These are phyloP conservation scores for Athene noctua DNA, from an alignment of 2,113 vertebrate species.

Conservation along the genomic window DNA sequence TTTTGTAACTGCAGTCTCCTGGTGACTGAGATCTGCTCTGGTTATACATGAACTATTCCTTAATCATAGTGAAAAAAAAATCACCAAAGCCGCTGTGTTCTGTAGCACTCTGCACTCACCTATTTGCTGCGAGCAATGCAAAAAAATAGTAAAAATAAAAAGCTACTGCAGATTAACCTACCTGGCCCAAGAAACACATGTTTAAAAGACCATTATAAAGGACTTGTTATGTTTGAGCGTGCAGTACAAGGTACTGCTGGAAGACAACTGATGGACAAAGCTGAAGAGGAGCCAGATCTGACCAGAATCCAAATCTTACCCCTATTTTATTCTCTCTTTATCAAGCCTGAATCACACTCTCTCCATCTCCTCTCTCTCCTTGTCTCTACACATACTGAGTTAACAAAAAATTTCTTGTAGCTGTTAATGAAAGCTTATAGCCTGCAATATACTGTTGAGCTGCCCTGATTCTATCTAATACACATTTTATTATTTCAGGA, in stretches of 20 bases:
- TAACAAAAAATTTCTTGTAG: constrained; percentile 58
- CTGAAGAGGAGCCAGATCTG: constrained; percentile 21
- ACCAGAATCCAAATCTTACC: constrained; percentile 34
- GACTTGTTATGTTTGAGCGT: background rate
- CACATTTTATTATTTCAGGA: constrained; percentile 68
- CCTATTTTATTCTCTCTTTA: constrained; percentile 4
- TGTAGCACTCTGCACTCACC: background rate
- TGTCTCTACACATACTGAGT: background rate
- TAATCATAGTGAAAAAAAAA: constrained; percentile 2
- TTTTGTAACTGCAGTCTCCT: constrained; percentile 22
- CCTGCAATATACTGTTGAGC: constrained; percentile 53
- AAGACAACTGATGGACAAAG: constrained; percentile 27
- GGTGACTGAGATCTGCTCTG: constrained; percentile 23
- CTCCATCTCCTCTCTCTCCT: background rate
- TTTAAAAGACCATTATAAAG: constrained; percentile 2
- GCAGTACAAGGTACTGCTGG: background rate
- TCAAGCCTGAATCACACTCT: constrained; percentile 14
- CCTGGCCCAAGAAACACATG: background rate
- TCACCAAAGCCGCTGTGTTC: background rate
- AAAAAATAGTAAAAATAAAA: background rate
- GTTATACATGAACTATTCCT: constrained; percentile 14
- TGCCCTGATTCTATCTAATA: constrained; percentile 66
- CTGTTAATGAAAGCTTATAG: constrained; percentile 70
- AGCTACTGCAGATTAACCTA: background rate
- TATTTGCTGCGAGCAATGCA: background rate